Evolutionary conservation across 2,797 vertebrate species (phyloP).

Genomic region (Sebastiscus albofasciatus): DNA sequence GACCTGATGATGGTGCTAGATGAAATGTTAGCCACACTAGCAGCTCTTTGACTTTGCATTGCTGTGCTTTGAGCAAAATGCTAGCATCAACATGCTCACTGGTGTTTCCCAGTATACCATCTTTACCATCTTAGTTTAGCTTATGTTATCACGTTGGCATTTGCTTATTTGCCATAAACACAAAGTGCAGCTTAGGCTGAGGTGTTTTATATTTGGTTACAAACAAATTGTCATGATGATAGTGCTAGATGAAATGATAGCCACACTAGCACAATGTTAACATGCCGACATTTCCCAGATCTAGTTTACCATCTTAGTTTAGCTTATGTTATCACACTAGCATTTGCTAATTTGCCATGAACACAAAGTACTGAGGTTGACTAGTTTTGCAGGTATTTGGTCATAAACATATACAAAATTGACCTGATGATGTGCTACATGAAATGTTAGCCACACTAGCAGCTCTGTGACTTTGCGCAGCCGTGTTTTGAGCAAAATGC

Average conservation of each 20-base stretch:
- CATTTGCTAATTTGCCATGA: too few relatives aligned
- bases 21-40: not conserved
- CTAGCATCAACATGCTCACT: not conserved
- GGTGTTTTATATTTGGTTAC: too few relatives aligned
- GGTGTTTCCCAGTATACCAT: not conserved
- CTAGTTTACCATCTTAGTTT: too few relatives aligned
- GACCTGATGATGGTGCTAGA: not conserved
- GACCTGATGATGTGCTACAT: too few relatives aligned
- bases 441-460: too few relatives aligned
- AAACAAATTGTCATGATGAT: too few relatives aligned
- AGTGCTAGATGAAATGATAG: not conserved
- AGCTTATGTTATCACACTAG: not conserved
- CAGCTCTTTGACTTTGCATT: not conserved
- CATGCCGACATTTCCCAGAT: too few relatives aligned
- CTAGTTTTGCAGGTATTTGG: not conserved
- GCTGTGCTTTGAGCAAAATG: not conserved
- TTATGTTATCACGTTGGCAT: not conserved
- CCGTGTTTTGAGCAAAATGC: too few relatives aligned
- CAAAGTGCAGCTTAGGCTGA: too few relatives aligned
- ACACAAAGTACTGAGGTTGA: too few relatives aligned
- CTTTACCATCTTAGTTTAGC: not conserved
- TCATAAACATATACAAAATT: not conserved
- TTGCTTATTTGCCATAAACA: not conserved
- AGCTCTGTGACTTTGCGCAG: too few relatives aligned
- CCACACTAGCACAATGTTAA: not conserved